Base-by-base conservation (phyloP, 2,888 invertebrate species). In the Acrobasis repandana region DNA sequence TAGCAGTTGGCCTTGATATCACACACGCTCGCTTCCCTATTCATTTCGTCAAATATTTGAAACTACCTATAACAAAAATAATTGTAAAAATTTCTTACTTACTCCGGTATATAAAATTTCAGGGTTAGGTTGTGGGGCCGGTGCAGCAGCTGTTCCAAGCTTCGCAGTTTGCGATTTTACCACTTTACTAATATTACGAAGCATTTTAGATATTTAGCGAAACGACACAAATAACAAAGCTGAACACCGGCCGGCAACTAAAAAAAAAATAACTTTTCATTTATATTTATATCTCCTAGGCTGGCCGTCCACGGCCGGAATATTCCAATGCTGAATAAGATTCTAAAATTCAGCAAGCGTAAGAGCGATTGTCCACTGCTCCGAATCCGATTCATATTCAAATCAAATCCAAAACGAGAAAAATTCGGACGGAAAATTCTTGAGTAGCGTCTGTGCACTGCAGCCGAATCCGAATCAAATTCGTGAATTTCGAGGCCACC, bases 21-120 rank as follows among this genome's bases (percentile, higher is more conserved):
- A 20, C 20, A 20, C 20, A 28, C 28, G 8, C 28, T 4, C 28
- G 0, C 10, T 11, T 38, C 38, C 43, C 14, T 10, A 43, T 38
- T 38, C 38, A 43, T 14, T 28, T 38, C 38, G 14, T n/a, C 43
- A 43, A 43, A 43, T 38, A 28, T 6, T 28, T 28, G 28, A 28
- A 28, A 28, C 28, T 28, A 20, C 20, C 20, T 11, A 43, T n/a
- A 43, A 5, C 43, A n/a, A 43, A 43, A 14, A 43, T 5, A 43
- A 14, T 43, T 14, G 5, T 10, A 11, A 15, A 16, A 15, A 56
- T 15, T 36, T 50, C n/a, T 47, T 15, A 82, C 86, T 77, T 80
- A 92, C 96, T 72, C 97, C 96, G 14, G 96, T 95, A 76, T 96
- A 96, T n/a, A 96, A 86, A 67, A 97, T 92, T 69, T 96, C 94